These are phyloP conservation scores for Dendroctonus ponderosae DNA, from an alignment of 1,140 invertebrate species.

Conservation along the genomic window DNA sequence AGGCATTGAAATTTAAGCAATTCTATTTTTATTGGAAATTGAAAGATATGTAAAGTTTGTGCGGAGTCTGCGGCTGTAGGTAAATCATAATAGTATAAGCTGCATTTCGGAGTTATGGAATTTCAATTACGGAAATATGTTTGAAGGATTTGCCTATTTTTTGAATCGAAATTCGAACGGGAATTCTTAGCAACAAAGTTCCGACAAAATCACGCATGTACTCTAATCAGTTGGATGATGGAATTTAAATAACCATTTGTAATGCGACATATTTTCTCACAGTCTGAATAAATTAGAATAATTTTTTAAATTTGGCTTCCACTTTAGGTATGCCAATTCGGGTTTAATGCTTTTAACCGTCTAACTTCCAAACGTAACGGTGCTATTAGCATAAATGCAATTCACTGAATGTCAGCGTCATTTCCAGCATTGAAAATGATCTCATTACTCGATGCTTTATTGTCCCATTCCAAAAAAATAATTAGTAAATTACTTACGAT, in stretches of 20 bases:
- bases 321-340: too few relatives aligned
- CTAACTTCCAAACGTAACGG: neutral
- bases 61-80: conserved; percentile 22
- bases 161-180: neutral
- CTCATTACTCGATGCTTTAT: conserved; percentile 4
- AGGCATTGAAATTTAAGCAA: conserved; percentile 33
- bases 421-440: conserved; percentile 2
- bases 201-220: neutral
- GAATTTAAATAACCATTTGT: neutral
- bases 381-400: neutral
- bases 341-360: neutral
- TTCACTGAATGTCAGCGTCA: neutral
- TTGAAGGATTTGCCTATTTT: neutral
- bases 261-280: neutral
- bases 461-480: neutral
- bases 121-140: conserved; percentile 1
- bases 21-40: conserved; percentile 28
- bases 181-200: neutral
- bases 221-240: neutral
- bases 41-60: conserved; percentile 32
- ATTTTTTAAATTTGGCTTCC: neutral
- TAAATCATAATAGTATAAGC: conserved; percentile 33
- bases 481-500: conserved; percentile 8
- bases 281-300: neutral
- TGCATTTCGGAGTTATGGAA: conserved; percentile 19